Base-by-base conservation (phyloP, 2,113 vertebrate genomes). In the Odocoileus hemionus region DNA sequence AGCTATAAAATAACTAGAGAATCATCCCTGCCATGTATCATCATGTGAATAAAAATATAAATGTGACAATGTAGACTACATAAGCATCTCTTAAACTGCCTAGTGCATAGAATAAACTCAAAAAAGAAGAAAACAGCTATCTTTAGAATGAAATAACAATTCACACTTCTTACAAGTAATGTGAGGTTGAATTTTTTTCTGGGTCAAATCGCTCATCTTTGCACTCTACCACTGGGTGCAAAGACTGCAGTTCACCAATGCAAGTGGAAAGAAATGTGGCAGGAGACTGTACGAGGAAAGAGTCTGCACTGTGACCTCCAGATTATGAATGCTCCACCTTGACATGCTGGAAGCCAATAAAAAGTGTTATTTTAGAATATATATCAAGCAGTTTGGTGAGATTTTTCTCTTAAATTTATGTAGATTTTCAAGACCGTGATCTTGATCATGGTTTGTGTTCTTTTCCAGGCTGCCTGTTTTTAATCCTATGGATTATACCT, bases 81-180 rank as follows among this genome's bases (percentile, higher is more conserved):
- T 28, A 57, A 45, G 25, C 12, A 54, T 16, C 10, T 64, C 26
- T 28, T 2, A 85, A 3, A 17, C 25, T 23, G 17, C 78, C 47
- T 57, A 21, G 10, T 54, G 7, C 3, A n/a, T 39, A 50, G 28
- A 1, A 45, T 15, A 79, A 82, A 82, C 12, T 26, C 12, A 74
- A 76, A 88, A 50, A n/a, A 78, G 7, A 45, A 3, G 6, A 55
- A 84, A 70, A 47, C 15, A 23, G 10, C 7, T 33, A 33, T 79
- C 78, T 95, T 86, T 33, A 82, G 13, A 39, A 7, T 43, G 30
- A 89, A 74, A 67, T 1, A 17, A 95, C 92, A 84, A 30, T 57
- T 78, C 16, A 13, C 57, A 13, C 33, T 93, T 89, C 83, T 78
- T 86, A 76, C 25, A 45, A 92, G 12, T 25, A 7, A 89, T 8